Percentiles rank a stretch among this genome's conserved stretches.
phyloP scores from a whole-genome alignment of 2,888 invertebrate genomes.

The Diarsia rubi region DNA sequence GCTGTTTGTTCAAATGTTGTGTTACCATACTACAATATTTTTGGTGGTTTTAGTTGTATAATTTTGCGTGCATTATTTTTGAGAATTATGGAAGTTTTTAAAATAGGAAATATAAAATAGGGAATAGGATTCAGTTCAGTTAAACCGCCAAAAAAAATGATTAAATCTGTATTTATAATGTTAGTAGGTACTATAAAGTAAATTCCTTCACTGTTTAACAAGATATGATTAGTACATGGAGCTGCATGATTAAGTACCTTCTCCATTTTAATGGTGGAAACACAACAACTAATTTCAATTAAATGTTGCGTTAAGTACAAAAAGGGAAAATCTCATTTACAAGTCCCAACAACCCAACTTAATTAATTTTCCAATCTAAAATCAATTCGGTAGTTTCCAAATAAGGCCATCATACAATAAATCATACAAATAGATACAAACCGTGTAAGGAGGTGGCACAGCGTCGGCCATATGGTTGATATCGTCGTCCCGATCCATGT shows the following conservation, averaged over 20 bases:
- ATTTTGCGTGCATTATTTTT: neutral
- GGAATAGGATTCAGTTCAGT: too few relatives aligned
- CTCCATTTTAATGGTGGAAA: conserved; percentile 1
- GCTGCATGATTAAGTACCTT: neutral
- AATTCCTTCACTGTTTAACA: conserved; percentile 4
- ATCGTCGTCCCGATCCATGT: conserved; percentile 92
- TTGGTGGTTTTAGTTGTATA: neutral
- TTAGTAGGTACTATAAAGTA: neutral
- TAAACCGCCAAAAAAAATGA: neutral
- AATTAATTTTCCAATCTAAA: neutral
- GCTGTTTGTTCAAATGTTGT: conserved; percentile 72
- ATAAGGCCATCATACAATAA: conserved; percentile 67
- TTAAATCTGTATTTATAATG: neutral
- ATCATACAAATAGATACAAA: conserved; percentile 83
- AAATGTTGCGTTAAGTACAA: neutral
- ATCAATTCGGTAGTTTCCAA: conserved; percentile 4
- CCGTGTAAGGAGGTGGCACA: conserved; percentile 96
- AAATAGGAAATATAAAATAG: too few relatives aligned
- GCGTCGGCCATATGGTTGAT: conserved; percentile 91
- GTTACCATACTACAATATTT: neutral
- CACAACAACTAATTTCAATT: neutral
- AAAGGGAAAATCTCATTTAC: conserved; percentile 13
- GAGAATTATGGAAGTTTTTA: neutral
- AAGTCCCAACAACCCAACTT: neutral
- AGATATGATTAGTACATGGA: conserved; percentile 18